phyloP scores from a whole-genome alignment of 2,797 vertebrate genomes.

The Siniperca obscura region DNA sequence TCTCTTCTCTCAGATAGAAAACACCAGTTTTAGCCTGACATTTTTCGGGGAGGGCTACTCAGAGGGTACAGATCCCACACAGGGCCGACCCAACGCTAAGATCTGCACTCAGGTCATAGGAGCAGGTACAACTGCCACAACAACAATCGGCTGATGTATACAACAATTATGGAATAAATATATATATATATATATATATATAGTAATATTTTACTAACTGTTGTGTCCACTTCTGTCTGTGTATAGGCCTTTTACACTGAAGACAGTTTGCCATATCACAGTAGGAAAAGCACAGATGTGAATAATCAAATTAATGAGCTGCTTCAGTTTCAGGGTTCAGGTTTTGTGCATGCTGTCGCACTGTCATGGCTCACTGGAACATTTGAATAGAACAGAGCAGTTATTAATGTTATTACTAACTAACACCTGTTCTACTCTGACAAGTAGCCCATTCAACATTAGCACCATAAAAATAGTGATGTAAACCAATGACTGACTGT shows the following conservation, averaged over 20 bases:
- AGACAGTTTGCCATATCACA: neutral
- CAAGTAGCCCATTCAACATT: no score
- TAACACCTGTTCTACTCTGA: no score
- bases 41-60: constrained; percentile 91
- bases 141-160: neutral
- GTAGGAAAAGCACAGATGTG: neutral
- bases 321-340: no score
- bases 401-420: no score
- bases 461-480: neutral
- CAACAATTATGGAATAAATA: neutral
- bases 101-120: constrained; percentile 91
- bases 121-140: constrained; percentile 81
- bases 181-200: no score
- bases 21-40: constrained; percentile 87
- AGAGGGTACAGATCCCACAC: constrained; percentile 77
- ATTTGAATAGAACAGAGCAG: no score
- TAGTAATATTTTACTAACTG: no score
- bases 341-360: no score
- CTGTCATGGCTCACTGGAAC: no score
- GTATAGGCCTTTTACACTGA: no score
- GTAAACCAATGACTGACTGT: neutral
- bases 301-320: neutral
- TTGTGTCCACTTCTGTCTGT: no score
- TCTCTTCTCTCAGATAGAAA: constrained; percentile 83
- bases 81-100: constrained; percentile 85